Evolutionary conservation across 2,888 invertebrate genomes (phyloP).

Genomic region (Heliconius sara): DNA sequence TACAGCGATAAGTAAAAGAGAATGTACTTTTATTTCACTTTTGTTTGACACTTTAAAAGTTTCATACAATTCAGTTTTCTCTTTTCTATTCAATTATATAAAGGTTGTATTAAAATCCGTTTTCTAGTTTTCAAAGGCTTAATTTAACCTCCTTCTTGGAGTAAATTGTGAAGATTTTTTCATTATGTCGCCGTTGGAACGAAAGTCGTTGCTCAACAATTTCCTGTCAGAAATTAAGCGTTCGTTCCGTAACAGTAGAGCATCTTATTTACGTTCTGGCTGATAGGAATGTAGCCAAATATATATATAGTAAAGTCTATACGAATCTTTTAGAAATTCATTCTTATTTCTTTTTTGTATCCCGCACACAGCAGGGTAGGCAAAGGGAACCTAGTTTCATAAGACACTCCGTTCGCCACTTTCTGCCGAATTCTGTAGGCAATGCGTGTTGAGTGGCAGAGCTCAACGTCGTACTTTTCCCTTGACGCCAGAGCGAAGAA

Average conservation of each 20-base stretch:
- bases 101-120: conserved; percentile 67
- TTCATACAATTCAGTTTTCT: conserved; percentile 51
- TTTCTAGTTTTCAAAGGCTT: conserved; percentile 65
- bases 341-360: neutral
- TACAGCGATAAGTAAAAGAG: conserved; percentile 32
- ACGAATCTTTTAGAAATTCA: neutral
- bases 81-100: conserved; percentile 66
- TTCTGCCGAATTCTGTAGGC: too few relatives aligned
- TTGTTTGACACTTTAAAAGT: conserved; percentile 59
- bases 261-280: conserved; percentile 8
- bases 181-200: conserved; percentile 59
- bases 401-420: too few relatives aligned
- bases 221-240: conserved; percentile 69
- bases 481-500: too few relatives aligned
- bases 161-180: conserved; percentile 55
- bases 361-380: too few relatives aligned
- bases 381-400: too few relatives aligned
- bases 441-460: too few relatives aligned
- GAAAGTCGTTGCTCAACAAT: conserved; percentile 69
- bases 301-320: neutral
- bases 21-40: conserved; percentile 28
- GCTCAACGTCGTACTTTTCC: too few relatives aligned
- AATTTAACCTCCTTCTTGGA: conserved; percentile 56
- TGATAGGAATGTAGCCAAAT: neutral
- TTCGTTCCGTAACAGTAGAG: conserved; percentile 15